Conservation (phyloP, 2,797 vertebrate species). For the Coranthus polyacanthus region DNA sequence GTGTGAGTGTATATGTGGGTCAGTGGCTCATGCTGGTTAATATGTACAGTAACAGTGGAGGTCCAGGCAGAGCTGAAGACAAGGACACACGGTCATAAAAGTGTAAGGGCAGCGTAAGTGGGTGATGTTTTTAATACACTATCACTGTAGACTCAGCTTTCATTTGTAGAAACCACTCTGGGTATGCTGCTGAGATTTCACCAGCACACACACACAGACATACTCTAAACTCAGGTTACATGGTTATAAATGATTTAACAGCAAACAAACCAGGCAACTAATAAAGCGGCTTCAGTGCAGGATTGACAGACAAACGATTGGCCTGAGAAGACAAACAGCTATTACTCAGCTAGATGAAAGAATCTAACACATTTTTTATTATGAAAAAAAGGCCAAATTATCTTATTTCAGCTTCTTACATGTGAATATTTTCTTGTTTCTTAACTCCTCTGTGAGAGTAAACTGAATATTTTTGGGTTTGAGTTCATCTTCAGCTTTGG, state of each 20-base stretch:
- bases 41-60: slow-evolving; percentile 1
- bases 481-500: too few relatives aligned
- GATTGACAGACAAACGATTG: neutral
- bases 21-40: slow-evolving; percentile 43
- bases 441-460: too few relatives aligned
- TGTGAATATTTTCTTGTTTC: too few relatives aligned
- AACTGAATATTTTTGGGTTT: too few relatives aligned
- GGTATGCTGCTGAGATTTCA: slow-evolving; percentile 29
- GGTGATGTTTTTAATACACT: neutral
- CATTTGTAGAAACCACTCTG: slow-evolving; percentile 10
- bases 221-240: slow-evolving; percentile 40
- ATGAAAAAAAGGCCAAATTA: too few relatives aligned
- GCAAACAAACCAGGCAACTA: slow-evolving; percentile 36
- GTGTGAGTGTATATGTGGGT: slow-evolving; percentile 33
- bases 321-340: neutral
- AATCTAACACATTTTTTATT: too few relatives aligned
- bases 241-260: slow-evolving; percentile 54
- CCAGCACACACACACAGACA: slow-evolving; percentile 16
- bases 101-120: slow-evolving; percentile 7
- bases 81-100: slow-evolving; percentile 21
- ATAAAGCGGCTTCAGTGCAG: neutral
- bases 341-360: neutral
- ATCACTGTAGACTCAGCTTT: slow-evolving; percentile 22
- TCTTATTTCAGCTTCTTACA: too few relatives aligned
- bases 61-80: slow-evolving; percentile 18